Conservation (phyloP, 2,113 vertebrate genomes). For the Anarrhichthys ocellatus region DNA sequence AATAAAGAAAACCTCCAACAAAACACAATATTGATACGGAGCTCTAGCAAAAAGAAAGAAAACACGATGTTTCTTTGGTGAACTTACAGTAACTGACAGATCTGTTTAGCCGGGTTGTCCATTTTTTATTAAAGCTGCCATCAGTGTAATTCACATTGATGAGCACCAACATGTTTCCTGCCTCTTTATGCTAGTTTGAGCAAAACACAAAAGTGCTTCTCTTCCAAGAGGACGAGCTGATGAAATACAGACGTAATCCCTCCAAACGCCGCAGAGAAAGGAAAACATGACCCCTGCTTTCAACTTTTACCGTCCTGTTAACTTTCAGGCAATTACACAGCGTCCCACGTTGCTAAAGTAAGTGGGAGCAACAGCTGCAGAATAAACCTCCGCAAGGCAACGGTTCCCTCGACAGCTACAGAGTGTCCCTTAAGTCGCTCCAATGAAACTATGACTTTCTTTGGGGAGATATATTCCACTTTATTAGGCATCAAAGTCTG, state of each 20-base stretch:
- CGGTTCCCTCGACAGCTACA: conserved; percentile 25
- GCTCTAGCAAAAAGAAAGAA: background rate
- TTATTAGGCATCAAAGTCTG: conserved; percentile 21
- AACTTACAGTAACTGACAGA: conserved; percentile 9
- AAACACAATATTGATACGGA: background rate
- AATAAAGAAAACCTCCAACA: background rate
- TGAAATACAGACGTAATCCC: conserved; percentile 55
- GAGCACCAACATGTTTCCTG: conserved; percentile 9
- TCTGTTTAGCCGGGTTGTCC: conserved; percentile 29
- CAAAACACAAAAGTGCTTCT: conserved; percentile 33
- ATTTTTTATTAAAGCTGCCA: conserved; percentile 40
- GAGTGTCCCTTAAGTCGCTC: background rate
- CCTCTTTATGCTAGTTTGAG: conserved; percentile 45
- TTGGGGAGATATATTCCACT: conserved; percentile 3
- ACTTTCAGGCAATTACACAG: conserved; percentile 48
- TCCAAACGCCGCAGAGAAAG: conserved; percentile 9
- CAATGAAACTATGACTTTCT: conserved; percentile 5
- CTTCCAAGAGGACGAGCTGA: conserved; percentile 44
- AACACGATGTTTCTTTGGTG: background rate
- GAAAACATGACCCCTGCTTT: conserved; percentile 18
- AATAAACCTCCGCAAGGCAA: conserved; percentile 28
- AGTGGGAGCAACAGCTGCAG: conserved; percentile 40
- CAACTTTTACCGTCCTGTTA: conserved; percentile 41
- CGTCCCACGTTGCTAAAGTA: conserved; percentile 1
- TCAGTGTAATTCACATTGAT: conserved; percentile 48